Base-by-base conservation (phyloP, 2,797 vertebrate species). In the Notamacropus eugenii region DNA sequence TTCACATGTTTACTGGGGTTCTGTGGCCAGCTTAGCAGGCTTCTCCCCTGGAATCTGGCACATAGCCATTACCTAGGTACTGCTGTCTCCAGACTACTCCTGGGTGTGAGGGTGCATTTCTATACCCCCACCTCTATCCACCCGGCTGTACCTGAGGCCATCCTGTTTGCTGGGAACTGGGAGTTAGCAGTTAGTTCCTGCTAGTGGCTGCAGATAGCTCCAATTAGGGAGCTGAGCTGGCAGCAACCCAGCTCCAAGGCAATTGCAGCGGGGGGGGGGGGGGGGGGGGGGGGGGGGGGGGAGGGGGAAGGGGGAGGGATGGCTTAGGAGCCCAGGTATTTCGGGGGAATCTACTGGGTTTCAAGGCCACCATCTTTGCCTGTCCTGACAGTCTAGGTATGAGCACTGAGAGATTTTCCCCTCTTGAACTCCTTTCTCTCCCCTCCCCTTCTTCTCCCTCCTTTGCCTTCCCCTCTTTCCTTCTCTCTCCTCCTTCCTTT, bases 121-220 rank as follows among this genome's bases (percentile, higher is more conserved):
- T 95, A 91, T 2, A 87, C 4, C 91, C 62, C 56, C 50, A 92
- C 87, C 59, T 59, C 59, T 94, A 10, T 91, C 31, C 34, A 62
- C 67, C 5, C 95, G 31, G 40, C 57, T 29, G 8, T 50, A 31
- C 54, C 57, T 29, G 8, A 40, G 40, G 54, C 93, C 95, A 74
- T 40, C 55, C 19, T 55, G 52, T 93, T 96, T 92, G 92, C 95
- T 95, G 24, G 59, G 46, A 92, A 29, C 59, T 14, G 34, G 90
- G 92, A 90, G 52, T 28, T 28, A 92, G 54, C 91, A 58, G 62
- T 90, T 50, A 74, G 62, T 40, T 74, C 34, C 62, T 74, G 62
- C 34, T 19, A 5, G 14, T 74, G 28, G 57, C 27, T 28, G 27
- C 57, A 58, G 57, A 34, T 29, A 1, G 55, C 40, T 90, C 27